Evolutionary conservation across 2,113 vertebrate species (phyloP), one percentile per base, ranked within the genome.

Genomic region (Hypanus sabinus): DNA sequence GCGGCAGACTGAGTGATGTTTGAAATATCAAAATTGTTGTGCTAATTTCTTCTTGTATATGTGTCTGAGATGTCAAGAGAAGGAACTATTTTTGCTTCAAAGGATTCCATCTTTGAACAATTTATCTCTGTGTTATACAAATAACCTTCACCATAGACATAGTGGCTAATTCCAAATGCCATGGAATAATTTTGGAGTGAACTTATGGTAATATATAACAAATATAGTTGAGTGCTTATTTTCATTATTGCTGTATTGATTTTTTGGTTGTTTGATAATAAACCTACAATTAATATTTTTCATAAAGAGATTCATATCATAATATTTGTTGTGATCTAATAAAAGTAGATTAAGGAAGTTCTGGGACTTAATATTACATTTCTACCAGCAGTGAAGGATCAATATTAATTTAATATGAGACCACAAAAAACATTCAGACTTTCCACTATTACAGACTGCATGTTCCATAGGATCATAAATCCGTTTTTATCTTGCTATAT

Each of bases 341-440:
- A 97, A 97, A 96, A 93, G 94, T 73, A 96, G 96, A 95, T 96
- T 97, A 97, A 97, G 97, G 96, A 97, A 97, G 96, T 98, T 97
- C 96, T 95, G 96, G 95, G 96, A 96, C 96, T 96, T 96, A 95
- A 95, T 96, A 96, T 96, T 97, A 97, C 97, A 93, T 93, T 96
- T 96, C 94, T 95, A 95, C 95, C 96, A 95, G 96, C 95, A 95
- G 96, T 95, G 95, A 97, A 97, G 97, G 97, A 98, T 98, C 98
- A 98, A 98, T 98, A 96, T 96, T 98, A 98, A 98, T 98, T 97
- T 96, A 97, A 98, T 98, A 96, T 97, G 96, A 96, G 96, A 95
- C 96, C 96, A 96, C 97, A 97, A 98, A 90, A 85, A 98, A 97
- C 96, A 97, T 65, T 70, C 36, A 73, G 24, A 38, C 70, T 46